Percentiles rank a stretch among this genome's conserved stretches.
phyloP scores from a whole-genome alignment of 2,113 vertebrate species.

The Phyllopteryx taeniolatus region DNA sequence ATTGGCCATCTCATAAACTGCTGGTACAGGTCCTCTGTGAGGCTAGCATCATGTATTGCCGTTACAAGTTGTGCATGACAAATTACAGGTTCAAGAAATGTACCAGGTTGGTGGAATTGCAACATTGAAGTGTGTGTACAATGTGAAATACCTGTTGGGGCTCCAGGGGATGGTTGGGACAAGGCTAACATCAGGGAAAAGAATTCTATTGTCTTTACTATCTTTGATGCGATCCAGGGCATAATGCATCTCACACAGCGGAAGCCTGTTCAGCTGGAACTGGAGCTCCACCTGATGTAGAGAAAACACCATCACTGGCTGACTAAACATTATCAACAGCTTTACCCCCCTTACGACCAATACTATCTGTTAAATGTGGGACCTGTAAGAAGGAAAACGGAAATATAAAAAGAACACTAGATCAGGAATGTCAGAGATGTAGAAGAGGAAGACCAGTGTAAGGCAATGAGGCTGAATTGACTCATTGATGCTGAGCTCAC shows the following conservation, averaged over 20 bases:
- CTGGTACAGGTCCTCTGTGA: neutral
- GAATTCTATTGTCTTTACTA: constrained; percentile 89
- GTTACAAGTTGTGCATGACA: neutral
- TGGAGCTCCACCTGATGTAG: constrained; percentile 91
- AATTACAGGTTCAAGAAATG: neutral
- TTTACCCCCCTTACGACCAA: neutral
- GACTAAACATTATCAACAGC: neutral
- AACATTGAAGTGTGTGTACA: neutral
- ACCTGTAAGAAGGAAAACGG: neutral
- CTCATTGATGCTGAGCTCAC: no score
- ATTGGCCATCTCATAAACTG: constrained; percentile 25
- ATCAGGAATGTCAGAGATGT: neutral
- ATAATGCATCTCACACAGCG: constrained; percentile 99
- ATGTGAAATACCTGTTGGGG: constrained; percentile 82
- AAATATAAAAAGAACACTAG: neutral
- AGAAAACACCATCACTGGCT: neutral
- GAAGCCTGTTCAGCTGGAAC: constrained; percentile 95
- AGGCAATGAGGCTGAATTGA: constrained; percentile 12
- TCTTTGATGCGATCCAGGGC: constrained; percentile 96
- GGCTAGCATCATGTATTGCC: neutral
- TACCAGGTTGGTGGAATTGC: neutral
- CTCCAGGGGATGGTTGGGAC: constrained; percentile 97
- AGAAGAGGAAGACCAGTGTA: neutral
- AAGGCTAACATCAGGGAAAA: constrained; percentile 90
- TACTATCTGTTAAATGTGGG: neutral